Evolutionary conservation across 1,140 invertebrate genomes (phyloP).

Genomic region (Calycopis cecrops): DNA sequence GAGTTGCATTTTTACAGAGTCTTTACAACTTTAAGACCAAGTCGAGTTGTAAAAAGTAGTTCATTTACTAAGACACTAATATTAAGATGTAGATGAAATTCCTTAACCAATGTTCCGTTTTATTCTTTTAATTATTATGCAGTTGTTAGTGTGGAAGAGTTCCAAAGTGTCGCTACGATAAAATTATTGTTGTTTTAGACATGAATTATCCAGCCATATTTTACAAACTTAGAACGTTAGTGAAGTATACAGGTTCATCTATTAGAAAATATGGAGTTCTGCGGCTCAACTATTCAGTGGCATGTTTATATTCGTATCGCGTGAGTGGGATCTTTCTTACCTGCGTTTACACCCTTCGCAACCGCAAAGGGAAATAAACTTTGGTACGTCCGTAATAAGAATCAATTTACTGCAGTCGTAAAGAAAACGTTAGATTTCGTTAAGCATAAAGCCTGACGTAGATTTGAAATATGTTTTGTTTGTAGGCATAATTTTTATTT

Average conservation of each 20-base stretch:
- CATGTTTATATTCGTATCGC: constrained; percentile 66
- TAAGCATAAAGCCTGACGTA: constrained; percentile 43
- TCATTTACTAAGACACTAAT: too few relatives aligned
- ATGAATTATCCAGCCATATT: constrained; percentile 17
- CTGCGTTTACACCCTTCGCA: constrained; percentile 28
- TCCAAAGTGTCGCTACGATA: background rate
- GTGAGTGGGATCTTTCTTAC: constrained; percentile 51
- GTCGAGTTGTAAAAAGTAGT: too few relatives aligned
- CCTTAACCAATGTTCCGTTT: too few relatives aligned
- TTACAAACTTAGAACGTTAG: constrained; percentile 57
- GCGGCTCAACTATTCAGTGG: constrained; percentile 40
- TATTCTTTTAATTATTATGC: too few relatives aligned
- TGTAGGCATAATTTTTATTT: constrained; percentile 39
- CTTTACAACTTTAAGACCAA: too few relatives aligned
- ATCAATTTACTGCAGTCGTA: constrained; percentile 29
- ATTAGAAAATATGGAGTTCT: constrained; percentile 57
- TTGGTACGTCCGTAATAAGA: constrained; percentile 28
- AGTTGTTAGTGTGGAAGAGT: background rate
- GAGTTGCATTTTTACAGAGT: background rate
- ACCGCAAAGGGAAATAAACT: constrained; percentile 29
- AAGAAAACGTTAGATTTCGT: constrained; percentile 31
- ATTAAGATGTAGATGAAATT: too few relatives aligned
- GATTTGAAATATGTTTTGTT: constrained; percentile 42
- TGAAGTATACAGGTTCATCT: constrained; percentile 60
- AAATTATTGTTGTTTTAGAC: constrained; percentile 1